Evolutionary conservation across 2,888 invertebrate genomes (phyloP).

Genomic region (Camptogramma bilineatum): DNA sequence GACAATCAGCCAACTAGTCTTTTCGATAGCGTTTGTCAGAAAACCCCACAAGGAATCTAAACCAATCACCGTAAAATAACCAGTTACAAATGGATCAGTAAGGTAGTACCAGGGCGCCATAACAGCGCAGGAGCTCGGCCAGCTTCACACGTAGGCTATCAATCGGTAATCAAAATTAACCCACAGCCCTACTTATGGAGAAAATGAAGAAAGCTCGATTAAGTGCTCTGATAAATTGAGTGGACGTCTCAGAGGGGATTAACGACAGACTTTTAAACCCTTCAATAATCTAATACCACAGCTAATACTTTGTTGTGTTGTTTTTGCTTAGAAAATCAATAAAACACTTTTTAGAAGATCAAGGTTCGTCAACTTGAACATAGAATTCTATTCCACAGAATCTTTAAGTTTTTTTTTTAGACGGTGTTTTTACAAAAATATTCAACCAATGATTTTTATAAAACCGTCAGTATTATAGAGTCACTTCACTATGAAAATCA

Average conservation of each 20-base stretch:
- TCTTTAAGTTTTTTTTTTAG: too few species aligned
- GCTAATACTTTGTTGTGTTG: too few species aligned
- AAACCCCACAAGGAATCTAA: background rate
- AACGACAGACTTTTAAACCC: background rate
- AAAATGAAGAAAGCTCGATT: slow-evolving; percentile 33
- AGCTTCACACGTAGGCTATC: slow-evolving; percentile 28
- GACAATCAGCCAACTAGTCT: background rate
- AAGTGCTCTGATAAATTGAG: slow-evolving; percentile 29
- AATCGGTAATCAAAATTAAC: slow-evolving; percentile 42
- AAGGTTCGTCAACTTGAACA: too few species aligned
- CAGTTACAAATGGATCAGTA: background rate
- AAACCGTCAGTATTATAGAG: too few species aligned
- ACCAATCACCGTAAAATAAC: background rate
- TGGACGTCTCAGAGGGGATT: slow-evolving; percentile 13
- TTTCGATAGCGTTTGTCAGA: background rate
- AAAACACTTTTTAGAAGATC: too few species aligned
- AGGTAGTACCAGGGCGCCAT: slow-evolving; percentile 13
- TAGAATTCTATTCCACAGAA: too few species aligned
- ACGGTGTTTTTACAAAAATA: too few species aligned
- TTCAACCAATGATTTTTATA: too few species aligned
- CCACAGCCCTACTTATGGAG: slow-evolving; percentile 28
- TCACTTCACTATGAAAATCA: too few species aligned
- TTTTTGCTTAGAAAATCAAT: too few species aligned
- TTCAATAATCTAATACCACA: background rate
- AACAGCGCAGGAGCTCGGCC: slow-evolving; percentile 16